Percentiles rank a stretch among this genome's conserved stretches.
These are phyloP conservation scores for Heliothis subflexa DNA, from an alignment of 1,140 invertebrate species.

Conservation along the genomic window DNA sequence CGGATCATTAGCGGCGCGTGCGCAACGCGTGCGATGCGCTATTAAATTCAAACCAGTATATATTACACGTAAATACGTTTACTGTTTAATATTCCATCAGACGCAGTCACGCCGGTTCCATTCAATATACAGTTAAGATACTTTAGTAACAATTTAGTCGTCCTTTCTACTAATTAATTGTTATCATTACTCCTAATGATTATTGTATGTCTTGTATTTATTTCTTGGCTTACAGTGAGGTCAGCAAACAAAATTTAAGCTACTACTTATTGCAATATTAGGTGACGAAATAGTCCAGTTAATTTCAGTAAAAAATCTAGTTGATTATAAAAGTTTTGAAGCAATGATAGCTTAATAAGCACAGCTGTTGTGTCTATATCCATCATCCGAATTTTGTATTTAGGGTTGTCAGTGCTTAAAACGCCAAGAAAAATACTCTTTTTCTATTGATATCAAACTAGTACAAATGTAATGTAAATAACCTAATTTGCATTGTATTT, in stretches of 20 bases:
- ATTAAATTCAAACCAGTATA: conserved; percentile 75
- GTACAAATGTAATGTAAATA: no score
- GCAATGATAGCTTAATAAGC: conserved; percentile 43
- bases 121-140: conserved; percentile 14
- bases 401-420: conserved; percentile 30
- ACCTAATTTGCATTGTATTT: no score
- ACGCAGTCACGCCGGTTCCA: conserved; percentile 38
- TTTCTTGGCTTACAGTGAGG: not conserved
- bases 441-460: not conserved
- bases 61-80: conserved; percentile 57
- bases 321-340: conserved; percentile 27
- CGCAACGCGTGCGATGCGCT: conserved; percentile 71
- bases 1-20: conserved; percentile 78
- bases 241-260: not conserved
- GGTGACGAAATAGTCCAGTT: not conserved
- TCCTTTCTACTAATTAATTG: conserved; percentile 36
- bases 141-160: conserved; percentile 11
- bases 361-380: conserved; percentile 28
- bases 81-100: conserved; percentile 65
- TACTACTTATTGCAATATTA: not conserved
- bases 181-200: conserved; percentile 4
- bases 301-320: not conserved
- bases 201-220: not conserved
- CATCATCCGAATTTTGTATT: conserved; percentile 26
- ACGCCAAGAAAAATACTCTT: not conserved